Percentiles rank a stretch among this genome's conserved stretches.
Conservation (phyloP, 2,797 vertebrate genomes). For the Phrynocephalus guinanensis region DNA sequence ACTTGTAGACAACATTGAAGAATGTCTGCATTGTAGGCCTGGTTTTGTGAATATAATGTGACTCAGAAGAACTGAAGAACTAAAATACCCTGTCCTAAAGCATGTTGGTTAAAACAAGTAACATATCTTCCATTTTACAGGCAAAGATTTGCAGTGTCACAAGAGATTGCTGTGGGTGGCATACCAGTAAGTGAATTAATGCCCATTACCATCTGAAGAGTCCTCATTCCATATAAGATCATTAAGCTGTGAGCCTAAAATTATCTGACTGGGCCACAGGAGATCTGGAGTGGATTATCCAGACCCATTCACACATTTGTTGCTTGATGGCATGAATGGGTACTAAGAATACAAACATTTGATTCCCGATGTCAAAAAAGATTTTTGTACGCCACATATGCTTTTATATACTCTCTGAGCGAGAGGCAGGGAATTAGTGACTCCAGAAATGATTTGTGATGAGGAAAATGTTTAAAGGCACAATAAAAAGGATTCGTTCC, state of each 20-base stretch:
- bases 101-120: too few relatives aligned
- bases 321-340: background rate
- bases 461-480: conserved; percentile 57
- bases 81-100: too few relatives aligned
- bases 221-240: background rate
- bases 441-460: conserved; percentile 66
- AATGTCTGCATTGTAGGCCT: too few relatives aligned
- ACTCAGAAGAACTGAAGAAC: too few relatives aligned
- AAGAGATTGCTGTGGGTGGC: background rate
- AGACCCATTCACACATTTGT: background rate
- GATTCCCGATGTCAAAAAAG: background rate
- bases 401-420: conserved; percentile 11
- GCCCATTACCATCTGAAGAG: background rate
- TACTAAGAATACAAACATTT: conserved; percentile 7
- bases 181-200: background rate
- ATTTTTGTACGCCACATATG: background rate
- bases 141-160: background rate
- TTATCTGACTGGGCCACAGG: background rate
- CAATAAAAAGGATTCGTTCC: conserved; percentile 65
- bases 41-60: too few relatives aligned
- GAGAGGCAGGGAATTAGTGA: conserved; percentile 46
- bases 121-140: background rate
- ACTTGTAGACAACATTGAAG: too few relatives aligned
- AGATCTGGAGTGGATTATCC: background rate
- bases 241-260: background rate